A percentile compares a stretch with the other conserved stretches of the same genome.
Conservation (phyloP, 2,888 invertebrate species). For the Thalpophila matura region DNA sequence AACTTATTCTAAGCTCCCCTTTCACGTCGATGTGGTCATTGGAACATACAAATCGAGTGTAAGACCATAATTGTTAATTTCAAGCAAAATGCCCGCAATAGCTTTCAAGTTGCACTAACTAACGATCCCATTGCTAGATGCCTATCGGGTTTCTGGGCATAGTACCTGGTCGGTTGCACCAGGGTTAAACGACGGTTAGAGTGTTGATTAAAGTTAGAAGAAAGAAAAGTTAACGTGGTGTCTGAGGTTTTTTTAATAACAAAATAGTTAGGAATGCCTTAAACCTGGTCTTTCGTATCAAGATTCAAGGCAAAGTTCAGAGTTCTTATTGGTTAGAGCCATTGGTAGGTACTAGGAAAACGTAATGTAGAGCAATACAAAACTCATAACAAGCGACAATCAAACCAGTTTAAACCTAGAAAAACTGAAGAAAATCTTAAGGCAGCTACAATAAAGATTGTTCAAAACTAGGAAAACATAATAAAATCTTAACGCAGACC, state of each 20-base stretch:
- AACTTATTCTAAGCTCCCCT: slow-evolving; percentile 68
- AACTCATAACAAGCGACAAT: too few species aligned
- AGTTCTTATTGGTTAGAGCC: too few species aligned
- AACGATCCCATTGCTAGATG: slow-evolving; percentile 88
- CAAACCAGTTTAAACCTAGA: too few species aligned
- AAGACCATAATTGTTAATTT: slow-evolving; percentile 89
- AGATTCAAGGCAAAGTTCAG: too few species aligned
- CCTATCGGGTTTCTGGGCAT: slow-evolving; percentile 88
- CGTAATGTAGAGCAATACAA: too few species aligned
- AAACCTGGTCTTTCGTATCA: too few species aligned
- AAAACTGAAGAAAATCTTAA: too few species aligned
- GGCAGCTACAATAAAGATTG: too few species aligned
- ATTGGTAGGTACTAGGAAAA: too few species aligned
- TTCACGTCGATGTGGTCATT: slow-evolving; percentile 68
- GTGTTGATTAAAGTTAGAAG: background rate
- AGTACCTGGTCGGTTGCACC: slow-evolving; percentile 65
- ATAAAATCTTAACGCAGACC: too few species aligned
- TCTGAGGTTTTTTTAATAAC: too few species aligned
- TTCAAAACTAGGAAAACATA: background rate
- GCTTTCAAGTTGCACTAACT: slow-evolving; percentile 85
- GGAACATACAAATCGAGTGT: slow-evolving; percentile 84
- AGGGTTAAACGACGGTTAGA: slow-evolving; percentile 50
- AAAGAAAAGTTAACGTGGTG: background rate
- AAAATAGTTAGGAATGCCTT: too few species aligned
- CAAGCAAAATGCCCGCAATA: slow-evolving; percentile 87